Base-by-base conservation (phyloP, 1,140 invertebrate species). In the Drosophila equinoxialis region DNA sequence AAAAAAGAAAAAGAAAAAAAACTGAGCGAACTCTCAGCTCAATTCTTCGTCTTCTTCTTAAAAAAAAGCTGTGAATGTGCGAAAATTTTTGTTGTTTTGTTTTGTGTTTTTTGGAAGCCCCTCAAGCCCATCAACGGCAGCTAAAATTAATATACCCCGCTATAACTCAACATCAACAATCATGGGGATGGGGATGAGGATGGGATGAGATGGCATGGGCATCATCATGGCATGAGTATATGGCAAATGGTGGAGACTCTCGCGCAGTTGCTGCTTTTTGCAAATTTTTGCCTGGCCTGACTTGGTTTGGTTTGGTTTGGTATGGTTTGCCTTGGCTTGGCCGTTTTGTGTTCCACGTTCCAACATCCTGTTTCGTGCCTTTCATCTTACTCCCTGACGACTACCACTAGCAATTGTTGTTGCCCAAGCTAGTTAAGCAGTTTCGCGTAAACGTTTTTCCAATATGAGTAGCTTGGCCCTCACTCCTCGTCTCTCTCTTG, bases 361-460 rank as follows among this genome's bases (percentile, higher is more conserved):
- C 83, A 83, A 86, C 82, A 86, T 86, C 82, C 82, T 86, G 82
- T 86, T 86, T 86, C 82, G 82, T 86, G 82, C 82, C 82, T 83
- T 86, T 86, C 82, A 86, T 86, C 83, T 86, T 86, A 84, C 87
- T 84, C 87, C 85, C 30, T 30, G 30, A 30, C 89, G n/a, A 51
- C 45, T 51, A 51, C 45, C 45, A 51, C 45, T 23, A 51, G 69
- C 84, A 83, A 87, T 89, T 87, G 83, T 85, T 85, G 75, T 78
- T 86, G 82, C 69, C 79, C 45, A 51, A 87, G 84, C 83, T 87
- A 87, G 83, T 87, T 86, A 86, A 86, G 81, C 81, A 86, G 82
- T 86, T 86, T 86, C 82, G 82, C 83, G 82, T 86, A 86, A 86
- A 86, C 82, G 82, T 73, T 86, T 86, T 86, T 86, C 82, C 82